Evolutionary conservation across 2,113 vertebrate species (phyloP).

Genomic region (Neotoma lepida): DNA sequence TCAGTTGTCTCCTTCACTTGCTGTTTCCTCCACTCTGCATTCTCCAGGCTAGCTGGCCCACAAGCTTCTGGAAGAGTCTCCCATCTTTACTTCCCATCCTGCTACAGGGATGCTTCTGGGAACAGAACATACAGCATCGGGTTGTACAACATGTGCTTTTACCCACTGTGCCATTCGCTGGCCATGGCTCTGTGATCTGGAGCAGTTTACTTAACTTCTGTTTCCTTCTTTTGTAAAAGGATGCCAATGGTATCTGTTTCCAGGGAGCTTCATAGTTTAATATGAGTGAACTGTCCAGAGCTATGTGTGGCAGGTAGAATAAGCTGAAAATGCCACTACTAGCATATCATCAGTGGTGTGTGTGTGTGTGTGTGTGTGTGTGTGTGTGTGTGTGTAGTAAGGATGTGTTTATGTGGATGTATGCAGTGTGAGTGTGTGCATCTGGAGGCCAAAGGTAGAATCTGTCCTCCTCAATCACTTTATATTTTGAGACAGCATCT

Average conservation of each 20-base stretch:
- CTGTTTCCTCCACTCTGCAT: background rate
- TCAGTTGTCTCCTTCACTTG: no score
- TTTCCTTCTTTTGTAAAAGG: slow-evolving; percentile 19
- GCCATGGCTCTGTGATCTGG: background rate
- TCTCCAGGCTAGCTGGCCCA: background rate
- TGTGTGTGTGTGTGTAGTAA: background rate
- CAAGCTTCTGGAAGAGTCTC: background rate
- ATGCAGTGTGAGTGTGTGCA: no score
- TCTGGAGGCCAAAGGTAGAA: background rate
- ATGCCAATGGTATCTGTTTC: background rate
- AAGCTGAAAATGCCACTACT: background rate
- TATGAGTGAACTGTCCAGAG: background rate
- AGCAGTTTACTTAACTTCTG: background rate
- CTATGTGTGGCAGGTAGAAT: background rate
- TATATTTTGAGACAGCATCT: background rate
- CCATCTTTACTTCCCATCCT: background rate
- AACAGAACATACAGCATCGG: background rate
- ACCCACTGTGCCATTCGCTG: background rate
- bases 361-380: no score
- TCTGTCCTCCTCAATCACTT: background rate
- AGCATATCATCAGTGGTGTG: background rate
- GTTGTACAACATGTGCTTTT: no score
- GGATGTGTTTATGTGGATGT: no score
- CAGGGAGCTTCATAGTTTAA: background rate
- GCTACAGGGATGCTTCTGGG: background rate